Percentiles rank a stretch among this genome's conserved stretches.
These are phyloP conservation scores for Octopus bimaculoides DNA, from an alignment of 1,140 invertebrate genomes.

Conservation along the genomic window DNA sequence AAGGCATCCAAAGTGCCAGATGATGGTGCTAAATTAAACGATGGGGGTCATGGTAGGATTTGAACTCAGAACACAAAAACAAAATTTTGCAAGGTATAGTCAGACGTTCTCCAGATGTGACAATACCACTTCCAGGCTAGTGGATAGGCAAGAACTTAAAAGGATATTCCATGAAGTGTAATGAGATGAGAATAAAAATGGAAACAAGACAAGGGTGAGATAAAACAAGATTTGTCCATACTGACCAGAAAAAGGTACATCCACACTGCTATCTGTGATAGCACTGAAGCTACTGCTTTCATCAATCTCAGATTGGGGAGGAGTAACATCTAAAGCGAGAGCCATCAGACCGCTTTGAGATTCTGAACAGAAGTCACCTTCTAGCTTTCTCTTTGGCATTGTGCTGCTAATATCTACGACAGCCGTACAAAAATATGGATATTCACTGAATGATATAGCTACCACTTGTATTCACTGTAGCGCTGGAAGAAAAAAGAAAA, in stretches of 20 bases:
- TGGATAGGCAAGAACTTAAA: neutral
- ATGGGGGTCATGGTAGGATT: no score
- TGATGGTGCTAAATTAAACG: no score
- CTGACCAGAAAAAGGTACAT: conserved; percentile 23
- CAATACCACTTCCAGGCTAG: conserved; percentile 8
- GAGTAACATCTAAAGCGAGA: neutral
- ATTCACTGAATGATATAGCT: no score
- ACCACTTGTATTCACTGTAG: no score
- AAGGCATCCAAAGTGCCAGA: no score
- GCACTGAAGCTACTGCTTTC: conserved; percentile 30
- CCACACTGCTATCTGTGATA: conserved; percentile 28
- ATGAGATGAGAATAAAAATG: neutral
- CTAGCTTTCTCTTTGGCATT: conserved; percentile 35
- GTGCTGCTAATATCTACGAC: neutral
- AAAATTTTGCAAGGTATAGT: neutral
- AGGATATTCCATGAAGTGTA: neutral
- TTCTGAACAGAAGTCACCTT: conserved; percentile 14
- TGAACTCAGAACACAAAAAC: neutral
- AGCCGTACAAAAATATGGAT: no score
- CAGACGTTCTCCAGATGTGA: neutral
- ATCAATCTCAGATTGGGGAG: conserved; percentile 27
- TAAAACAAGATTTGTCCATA: neutral
- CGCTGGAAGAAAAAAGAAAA: no score
- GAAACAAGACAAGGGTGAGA: neutral
- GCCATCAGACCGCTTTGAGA: neutral